Base-by-base conservation (phyloP, 1,140 invertebrate species). In the Drosophila bocqueti region DNA sequence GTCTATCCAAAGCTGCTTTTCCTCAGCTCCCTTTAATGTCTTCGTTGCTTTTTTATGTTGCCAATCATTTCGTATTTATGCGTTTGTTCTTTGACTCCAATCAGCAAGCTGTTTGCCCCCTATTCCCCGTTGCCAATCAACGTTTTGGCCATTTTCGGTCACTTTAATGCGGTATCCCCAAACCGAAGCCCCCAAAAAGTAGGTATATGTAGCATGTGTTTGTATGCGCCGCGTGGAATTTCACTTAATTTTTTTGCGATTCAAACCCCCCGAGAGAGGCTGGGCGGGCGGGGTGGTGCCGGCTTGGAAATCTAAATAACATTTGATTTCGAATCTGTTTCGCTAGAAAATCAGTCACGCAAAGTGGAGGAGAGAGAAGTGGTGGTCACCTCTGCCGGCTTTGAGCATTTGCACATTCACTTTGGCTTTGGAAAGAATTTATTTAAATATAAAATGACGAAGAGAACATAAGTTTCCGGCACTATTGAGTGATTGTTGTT, bases 31-130 rank as follows among this genome's bases (percentile, higher is more conserved):
- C 61, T 47, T 66, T 62, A 46, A 52, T 40, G 58, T 66, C 42
- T 52, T 57, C 46, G 57, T 29, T 46, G 75, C 57, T 42, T 52
- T 29, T 83, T 77, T 87, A 80, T 87, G 76, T 77, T 87, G 76
- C 76, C 83, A 86, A 87, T 86, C 83, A 87, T 87, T 86, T 80
- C 65, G 84, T 86, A 87, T 86, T 86, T 87, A 86, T 86, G 83
- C 76, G 83, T 80, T 82, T 82, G 79, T 79, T 86, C 79, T 79
- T 82, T 81, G 76, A 68, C 72, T 74, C 47, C 77, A 63, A 69
- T 46, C 63, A 55, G 71, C 69, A 65, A 54, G 59, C 62, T 63
- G 66, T 65, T 49, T 67, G 38, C 34, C 36, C 36, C 36, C 34
- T 52, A 40, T 46, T 67, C 36, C 65, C 65, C 64, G 62, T 59